Conservation (phyloP, 2,888 invertebrate genomes). For the Cistogaster globosa region DNA sequence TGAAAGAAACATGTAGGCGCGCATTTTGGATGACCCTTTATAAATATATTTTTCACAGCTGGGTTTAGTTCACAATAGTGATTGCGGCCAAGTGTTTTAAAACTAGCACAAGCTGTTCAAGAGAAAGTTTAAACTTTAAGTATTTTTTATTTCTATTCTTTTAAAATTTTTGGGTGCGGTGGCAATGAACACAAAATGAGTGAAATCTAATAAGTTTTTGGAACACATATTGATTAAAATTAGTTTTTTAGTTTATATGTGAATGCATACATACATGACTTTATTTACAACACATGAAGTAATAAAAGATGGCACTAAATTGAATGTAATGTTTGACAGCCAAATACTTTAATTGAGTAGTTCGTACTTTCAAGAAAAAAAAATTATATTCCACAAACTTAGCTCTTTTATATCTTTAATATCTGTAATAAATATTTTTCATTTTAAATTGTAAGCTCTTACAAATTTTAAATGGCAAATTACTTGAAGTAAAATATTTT, state of each 20-base stretch:
- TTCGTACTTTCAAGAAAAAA: too few species aligned
- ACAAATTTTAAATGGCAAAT: too few species aligned
- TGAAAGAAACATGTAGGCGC: too few species aligned
- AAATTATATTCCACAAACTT: too few species aligned
- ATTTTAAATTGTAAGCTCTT: too few species aligned
- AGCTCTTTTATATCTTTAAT: too few species aligned
- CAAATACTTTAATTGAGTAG: too few species aligned
- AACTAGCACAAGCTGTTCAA: conserved; percentile 64
- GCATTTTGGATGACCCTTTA: too few species aligned
- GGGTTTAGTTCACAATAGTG: conserved; percentile 14
- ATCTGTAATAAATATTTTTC: too few species aligned
- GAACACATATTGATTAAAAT: conserved; percentile 51
- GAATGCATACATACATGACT: too few species aligned
- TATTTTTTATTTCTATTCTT: conserved; percentile 32
- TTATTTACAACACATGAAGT: background rate
- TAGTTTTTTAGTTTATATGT: background rate
- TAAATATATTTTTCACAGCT: conserved; percentile 9
- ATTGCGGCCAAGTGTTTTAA: conserved; percentile 47
- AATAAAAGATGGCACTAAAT: background rate
- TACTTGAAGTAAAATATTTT: too few species aligned
- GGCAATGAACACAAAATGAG: conserved; percentile 37
- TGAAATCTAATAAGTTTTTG: conserved; percentile 33
- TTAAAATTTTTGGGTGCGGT: conserved; percentile 41
- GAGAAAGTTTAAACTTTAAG: conserved; percentile 55
- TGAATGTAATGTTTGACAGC: too few species aligned